phyloP scores from a whole-genome alignment of 2,888 invertebrate species.

The Bursaphelenchus okinawaensis region DNA sequence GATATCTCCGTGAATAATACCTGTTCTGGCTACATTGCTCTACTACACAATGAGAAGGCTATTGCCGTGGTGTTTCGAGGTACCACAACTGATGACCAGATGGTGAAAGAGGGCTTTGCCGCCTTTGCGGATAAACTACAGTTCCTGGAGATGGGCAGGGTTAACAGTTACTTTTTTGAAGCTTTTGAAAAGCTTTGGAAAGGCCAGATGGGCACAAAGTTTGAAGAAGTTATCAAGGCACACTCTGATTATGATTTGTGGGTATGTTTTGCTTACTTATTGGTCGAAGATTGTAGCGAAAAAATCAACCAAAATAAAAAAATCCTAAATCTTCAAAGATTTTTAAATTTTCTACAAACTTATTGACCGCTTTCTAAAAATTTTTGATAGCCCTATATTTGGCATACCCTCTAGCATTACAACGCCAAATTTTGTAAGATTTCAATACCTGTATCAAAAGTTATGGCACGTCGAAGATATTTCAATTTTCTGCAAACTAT shows the following conservation, averaged over 20 bases:
- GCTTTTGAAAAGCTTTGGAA: background rate
- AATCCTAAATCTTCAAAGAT: too few species aligned
- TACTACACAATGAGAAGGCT: background rate
- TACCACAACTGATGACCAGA: background rate
- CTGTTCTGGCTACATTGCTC: background rate
- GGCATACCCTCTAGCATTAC: too few species aligned
- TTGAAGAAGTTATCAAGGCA: background rate
- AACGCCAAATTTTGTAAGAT: too few species aligned
- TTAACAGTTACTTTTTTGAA: background rate
- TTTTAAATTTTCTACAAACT: too few species aligned
- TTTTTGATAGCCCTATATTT: too few species aligned
- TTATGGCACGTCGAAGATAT: too few species aligned
- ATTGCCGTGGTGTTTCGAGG: slow-evolving; percentile 2
- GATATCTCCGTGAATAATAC: background rate
- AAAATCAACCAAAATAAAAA: too few species aligned
- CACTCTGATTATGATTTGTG: background rate
- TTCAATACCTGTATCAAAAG: too few species aligned
- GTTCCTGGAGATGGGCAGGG: background rate
- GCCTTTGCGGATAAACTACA: background rate
- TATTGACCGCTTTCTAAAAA: too few species aligned
- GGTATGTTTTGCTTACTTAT: background rate
- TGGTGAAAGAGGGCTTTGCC: background rate
- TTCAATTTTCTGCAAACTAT: too few species aligned
- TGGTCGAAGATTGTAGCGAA: too few species aligned
- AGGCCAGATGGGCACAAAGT: background rate